Conservation (phyloP, 2,113 vertebrate species). For the Orthonyx spaldingii region DNA sequence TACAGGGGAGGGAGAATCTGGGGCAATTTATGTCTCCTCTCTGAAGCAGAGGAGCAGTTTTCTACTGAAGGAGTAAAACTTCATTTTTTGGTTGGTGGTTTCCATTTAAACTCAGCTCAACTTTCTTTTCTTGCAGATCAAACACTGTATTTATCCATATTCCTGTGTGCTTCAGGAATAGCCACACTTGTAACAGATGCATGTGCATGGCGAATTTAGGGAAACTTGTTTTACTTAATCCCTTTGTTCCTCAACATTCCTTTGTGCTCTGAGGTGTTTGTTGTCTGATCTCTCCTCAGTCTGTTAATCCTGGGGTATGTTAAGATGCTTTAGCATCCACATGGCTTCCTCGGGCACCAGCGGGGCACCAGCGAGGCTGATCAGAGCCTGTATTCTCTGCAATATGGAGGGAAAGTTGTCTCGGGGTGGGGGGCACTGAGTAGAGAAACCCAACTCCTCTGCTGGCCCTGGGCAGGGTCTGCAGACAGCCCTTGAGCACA, state of each 20-base stretch:
- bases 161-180: background rate
- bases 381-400: background rate
- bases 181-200: fast-evolving
- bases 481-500: background rate
- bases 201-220: fast-evolving
- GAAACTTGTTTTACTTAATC: background rate
- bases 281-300: background rate
- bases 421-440: background rate
- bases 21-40: background rate
- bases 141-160: fast-evolving
- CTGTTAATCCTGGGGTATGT: background rate
- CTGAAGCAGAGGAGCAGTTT: background rate
- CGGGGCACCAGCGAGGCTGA: background rate
- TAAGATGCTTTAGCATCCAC: background rate
- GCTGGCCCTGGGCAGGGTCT: background rate
- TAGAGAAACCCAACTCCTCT: background rate
- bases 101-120: background rate
- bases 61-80: background rate
- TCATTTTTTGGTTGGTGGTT: background rate
- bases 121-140: background rate
- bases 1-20: background rate
- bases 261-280: background rate
- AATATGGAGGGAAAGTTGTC: background rate
- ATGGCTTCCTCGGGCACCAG: background rate
- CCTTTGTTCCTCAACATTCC: background rate